Evolutionary conservation across 2,797 vertebrate genomes (phyloP).

Genomic region (Hemibagrus guttatus): DNA sequence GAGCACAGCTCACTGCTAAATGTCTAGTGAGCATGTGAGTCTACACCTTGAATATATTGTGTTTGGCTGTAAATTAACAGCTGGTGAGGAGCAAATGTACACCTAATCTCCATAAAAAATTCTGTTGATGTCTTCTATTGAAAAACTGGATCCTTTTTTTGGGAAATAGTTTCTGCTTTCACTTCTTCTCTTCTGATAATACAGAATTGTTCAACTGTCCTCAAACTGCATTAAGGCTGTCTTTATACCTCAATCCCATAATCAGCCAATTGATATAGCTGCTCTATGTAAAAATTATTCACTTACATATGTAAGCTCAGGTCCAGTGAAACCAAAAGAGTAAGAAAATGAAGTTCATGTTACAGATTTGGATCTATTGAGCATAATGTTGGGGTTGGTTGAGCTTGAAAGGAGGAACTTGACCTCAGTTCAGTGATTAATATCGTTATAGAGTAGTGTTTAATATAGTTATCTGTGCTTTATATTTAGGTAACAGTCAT

Average conservation of each 20-base stretch:
- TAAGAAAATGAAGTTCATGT: neutral
- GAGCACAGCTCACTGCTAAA: neutral
- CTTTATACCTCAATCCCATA: neutral
- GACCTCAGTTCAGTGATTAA: neutral
- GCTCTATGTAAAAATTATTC: neutral
- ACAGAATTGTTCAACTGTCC: neutral
- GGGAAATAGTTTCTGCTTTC: neutral
- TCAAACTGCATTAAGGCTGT: neutral
- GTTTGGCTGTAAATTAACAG: neutral
- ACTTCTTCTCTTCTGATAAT: neutral
- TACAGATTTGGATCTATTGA: neutral
- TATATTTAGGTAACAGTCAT: neutral
- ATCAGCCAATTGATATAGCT: neutral
- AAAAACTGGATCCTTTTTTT: neutral
- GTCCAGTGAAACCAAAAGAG: neutral
- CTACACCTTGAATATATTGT: neutral
- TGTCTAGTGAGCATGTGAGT: neutral
- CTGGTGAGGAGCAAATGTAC: neutral
- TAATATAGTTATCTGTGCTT: too few species aligned
- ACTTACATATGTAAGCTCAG: too few species aligned
- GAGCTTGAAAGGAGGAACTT: neutral
- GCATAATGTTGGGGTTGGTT: neutral
- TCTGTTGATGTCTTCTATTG: neutral
- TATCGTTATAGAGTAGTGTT: too few species aligned
- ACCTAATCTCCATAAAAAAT: neutral